These are phyloP conservation scores for Cirrhinus molitorella DNA, from an alignment of 2,797 vertebrate genomes.

Conservation along the genomic window DNA sequence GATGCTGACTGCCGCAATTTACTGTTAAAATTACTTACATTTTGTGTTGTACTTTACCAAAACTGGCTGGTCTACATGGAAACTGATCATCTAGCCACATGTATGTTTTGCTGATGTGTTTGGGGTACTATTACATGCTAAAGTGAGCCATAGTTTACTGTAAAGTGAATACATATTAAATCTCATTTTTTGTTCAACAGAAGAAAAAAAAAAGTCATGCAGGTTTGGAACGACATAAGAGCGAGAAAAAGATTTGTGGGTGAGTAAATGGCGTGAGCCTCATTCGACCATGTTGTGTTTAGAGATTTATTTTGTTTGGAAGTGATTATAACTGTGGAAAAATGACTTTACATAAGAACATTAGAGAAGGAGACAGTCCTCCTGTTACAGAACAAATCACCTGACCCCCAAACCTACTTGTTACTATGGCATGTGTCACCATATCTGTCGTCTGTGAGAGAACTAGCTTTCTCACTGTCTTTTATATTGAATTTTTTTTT, in stretches of 20 bases:
- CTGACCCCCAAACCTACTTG: slow-evolving; percentile 18
- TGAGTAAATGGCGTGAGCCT: not conserved
- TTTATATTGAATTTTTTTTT: slow-evolving; percentile 29
- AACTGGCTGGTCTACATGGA: not conserved
- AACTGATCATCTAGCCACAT: not conserved
- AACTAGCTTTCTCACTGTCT: slow-evolving; percentile 33
- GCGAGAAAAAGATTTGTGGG: not conserved
- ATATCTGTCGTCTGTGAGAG: slow-evolving; percentile 36
- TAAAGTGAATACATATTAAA: not conserved
- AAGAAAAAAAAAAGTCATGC: not conserved
- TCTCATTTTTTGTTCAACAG: not conserved
- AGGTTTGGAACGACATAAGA: not conserved
- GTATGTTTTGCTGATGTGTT: not conserved
- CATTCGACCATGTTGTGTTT: not conserved
- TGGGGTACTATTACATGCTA: not conserved
- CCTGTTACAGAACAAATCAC: slow-evolving; percentile 25
- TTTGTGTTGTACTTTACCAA: not conserved
- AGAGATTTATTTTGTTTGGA: slow-evolving; percentile 3
- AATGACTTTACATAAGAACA: slow-evolving; percentile 12
- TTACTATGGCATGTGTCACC: slow-evolving; percentile 40
- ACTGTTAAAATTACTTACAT: not conserved
- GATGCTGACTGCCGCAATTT: not conserved
- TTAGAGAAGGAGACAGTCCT: slow-evolving; percentile 7
- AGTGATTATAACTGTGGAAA: slow-evolving; percentile 19
- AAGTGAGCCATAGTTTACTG: not conserved